These are phyloP conservation scores for Sphinx pinastri DNA, from an alignment of 2,888 invertebrate genomes.

Conservation along the genomic window DNA sequence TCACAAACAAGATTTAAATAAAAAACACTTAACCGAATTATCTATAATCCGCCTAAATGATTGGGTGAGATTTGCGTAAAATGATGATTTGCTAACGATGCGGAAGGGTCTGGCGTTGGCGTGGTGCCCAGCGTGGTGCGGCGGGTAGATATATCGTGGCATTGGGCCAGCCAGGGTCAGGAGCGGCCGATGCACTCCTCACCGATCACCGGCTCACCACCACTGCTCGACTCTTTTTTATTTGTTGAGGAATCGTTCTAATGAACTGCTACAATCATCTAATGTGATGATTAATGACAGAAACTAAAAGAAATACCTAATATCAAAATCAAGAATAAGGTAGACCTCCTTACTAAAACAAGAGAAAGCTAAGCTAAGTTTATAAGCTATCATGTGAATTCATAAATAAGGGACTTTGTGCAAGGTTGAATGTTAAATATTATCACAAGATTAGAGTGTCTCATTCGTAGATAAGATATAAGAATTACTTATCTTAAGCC, in stretches of 20 bases:
- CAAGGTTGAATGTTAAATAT: constrained; percentile 46
- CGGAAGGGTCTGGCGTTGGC: constrained; percentile 77
- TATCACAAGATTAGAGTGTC: constrained; percentile 60
- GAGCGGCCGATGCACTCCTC: constrained; percentile 78
- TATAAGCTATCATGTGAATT: not conserved
- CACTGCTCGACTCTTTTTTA: not conserved
- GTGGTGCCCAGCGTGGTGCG: constrained; percentile 58
- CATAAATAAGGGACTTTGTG: constrained; percentile 36
- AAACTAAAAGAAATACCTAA: not conserved
- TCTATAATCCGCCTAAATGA: constrained; percentile 38
- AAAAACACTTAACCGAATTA: constrained; percentile 14
- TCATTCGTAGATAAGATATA: constrained; percentile 70
- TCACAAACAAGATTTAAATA: not conserved
- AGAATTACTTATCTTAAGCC: constrained; percentile 62
- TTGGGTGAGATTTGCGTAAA: constrained; percentile 53
- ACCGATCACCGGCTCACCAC: constrained; percentile 32
- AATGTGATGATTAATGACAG: not conserved
- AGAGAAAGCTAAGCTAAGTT: not conserved
- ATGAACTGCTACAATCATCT: not conserved
- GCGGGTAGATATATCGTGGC: constrained; percentile 68
- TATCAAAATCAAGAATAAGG: not conserved
- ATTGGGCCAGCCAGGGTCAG: constrained; percentile 83
- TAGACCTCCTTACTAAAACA: not conserved
- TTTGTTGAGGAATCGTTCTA: not conserved
- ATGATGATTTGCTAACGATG: constrained; percentile 70